These are phyloP conservation scores for Lasioglossum oenotherae DNA, from an alignment of 2,888 invertebrate genomes.

Conservation along the genomic window DNA sequence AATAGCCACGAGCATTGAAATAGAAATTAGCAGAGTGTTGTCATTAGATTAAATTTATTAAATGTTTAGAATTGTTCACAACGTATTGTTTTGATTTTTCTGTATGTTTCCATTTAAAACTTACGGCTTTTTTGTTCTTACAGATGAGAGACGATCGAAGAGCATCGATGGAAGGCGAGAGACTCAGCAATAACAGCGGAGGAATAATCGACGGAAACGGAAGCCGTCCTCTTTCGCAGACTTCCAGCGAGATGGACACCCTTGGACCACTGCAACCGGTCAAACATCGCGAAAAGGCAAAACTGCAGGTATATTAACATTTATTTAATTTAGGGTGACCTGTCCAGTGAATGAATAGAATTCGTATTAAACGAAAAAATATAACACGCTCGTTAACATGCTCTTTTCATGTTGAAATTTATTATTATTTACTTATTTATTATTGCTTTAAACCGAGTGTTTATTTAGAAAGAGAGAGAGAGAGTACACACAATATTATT, in stretches of 20 bases:
- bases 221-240: conserved; percentile 88
- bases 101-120: background rate
- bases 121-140: conserved; percentile 23
- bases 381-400: too few relatives aligned
- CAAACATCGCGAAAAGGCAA: conserved; percentile 82
- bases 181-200: conserved; percentile 81
- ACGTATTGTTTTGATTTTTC: background rate
- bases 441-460: too few relatives aligned
- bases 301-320: conserved; percentile 78
- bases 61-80: background rate
- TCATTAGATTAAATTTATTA: background rate
- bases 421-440: too few relatives aligned
- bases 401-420: too few relatives aligned
- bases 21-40: background rate
- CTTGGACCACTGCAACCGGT: conserved; percentile 80
- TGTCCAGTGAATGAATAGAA: too few relatives aligned
- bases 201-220: conserved; percentile 83
- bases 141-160: conserved; percentile 81
- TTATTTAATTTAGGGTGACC: background rate
- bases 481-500: too few relatives aligned
- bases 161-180: conserved; percentile 86
- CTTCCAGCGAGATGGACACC: conserved; percentile 87
- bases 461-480: too few relatives aligned
- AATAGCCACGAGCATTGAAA: background rate
- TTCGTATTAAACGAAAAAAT: too few relatives aligned